Evolutionary conservation across 2,113 vertebrate species (phyloP).

Genomic region (Bubo blakistoni): DNA sequence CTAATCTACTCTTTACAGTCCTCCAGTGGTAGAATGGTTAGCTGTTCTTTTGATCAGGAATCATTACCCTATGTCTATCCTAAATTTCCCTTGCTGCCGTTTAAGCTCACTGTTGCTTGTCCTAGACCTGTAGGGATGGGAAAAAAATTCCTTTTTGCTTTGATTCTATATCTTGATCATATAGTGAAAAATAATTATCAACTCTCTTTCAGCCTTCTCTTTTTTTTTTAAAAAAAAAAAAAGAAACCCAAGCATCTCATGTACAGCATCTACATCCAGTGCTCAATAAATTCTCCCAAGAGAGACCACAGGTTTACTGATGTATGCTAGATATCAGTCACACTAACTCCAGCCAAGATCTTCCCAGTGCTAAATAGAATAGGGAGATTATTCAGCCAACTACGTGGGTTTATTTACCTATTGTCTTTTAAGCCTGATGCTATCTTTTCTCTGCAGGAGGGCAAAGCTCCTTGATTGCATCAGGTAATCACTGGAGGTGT

Average conservation of each 20-base stretch:
- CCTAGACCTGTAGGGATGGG: neutral
- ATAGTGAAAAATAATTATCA: neutral
- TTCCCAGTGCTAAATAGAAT: neutral
- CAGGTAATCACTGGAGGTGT: neutral
- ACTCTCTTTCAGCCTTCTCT: neutral
- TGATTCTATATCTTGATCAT: neutral
- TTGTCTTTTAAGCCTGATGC: neutral
- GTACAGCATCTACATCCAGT: neutral
- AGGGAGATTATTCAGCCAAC: neutral
- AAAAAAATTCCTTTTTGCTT: neutral
- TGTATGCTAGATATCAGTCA: neutral
- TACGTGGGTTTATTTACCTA: neutral
- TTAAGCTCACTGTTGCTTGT: neutral
- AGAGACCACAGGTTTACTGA: neutral
- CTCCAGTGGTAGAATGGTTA: neutral
- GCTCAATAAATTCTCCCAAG: neutral
- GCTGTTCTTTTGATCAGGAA: neutral
- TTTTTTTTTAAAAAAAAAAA: neutral
- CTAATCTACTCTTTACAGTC: neutral
- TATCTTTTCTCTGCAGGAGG: neutral
- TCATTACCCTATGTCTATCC: neutral
- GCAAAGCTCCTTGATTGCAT: neutral
- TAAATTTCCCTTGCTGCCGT: neutral
- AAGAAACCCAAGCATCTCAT: neutral
- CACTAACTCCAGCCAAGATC: neutral